Conservation (phyloP, 2,888 invertebrate genomes). For the Hedya salicella region DNA sequence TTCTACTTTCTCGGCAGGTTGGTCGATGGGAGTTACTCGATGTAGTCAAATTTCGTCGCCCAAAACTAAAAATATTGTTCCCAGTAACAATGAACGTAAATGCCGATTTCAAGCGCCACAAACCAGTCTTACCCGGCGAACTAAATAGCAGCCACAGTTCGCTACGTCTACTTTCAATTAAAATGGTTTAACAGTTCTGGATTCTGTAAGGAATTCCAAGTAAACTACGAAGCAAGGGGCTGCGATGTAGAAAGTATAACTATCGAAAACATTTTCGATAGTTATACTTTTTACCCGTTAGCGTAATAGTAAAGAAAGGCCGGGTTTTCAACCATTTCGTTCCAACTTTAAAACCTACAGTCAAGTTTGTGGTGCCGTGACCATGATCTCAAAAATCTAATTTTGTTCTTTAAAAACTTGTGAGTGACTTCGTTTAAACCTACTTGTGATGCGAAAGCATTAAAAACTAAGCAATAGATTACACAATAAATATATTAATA, state of each 20-base stretch:
- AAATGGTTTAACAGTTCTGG: background rate
- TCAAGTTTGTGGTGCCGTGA: background rate
- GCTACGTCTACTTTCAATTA: background rate
- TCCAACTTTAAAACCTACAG: background rate
- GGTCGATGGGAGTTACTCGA: background rate
- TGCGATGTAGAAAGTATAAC: background rate
- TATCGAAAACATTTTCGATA: background rate
- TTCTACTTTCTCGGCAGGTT: background rate
- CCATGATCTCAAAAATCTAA: conserved; percentile 4
- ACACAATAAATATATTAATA: conserved; percentile 46
- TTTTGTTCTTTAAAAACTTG: conserved; percentile 23
- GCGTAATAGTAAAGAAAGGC: background rate
- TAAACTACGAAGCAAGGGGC: background rate
- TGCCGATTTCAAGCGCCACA: conserved; percentile 6
- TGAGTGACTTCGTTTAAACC: conserved; percentile 33
- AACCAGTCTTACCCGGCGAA: background rate
- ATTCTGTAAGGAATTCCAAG: too few species aligned
- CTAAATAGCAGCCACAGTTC: background rate
- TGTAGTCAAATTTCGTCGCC: background rate
- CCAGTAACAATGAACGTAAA: conserved; percentile 15
- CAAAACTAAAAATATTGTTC: background rate
- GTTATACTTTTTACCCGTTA: background rate
- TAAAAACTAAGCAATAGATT: conserved; percentile 57
- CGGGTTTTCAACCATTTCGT: background rate
- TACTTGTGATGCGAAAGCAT: conserved; percentile 43